Conservation (phyloP, 2,797 vertebrate genomes). For the Mus minutoides region DNA sequence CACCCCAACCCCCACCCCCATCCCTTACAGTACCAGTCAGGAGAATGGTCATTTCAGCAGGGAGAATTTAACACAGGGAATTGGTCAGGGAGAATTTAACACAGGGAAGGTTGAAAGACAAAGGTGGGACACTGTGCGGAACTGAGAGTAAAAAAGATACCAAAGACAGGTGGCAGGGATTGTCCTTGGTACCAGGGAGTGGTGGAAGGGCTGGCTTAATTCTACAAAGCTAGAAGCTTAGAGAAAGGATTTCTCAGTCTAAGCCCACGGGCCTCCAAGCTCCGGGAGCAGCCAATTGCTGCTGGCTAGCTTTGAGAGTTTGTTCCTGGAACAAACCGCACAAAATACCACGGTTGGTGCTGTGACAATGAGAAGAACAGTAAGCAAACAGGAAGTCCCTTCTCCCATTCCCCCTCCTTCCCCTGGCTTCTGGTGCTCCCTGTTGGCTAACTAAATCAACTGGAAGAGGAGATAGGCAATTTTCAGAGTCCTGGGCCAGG, state of each 20-base stretch:
- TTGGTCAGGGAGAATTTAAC: background rate
- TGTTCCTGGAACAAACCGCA: background rate
- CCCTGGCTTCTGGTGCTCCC: background rate
- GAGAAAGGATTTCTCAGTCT: background rate
- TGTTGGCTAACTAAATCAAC: background rate
- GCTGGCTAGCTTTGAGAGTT: background rate
- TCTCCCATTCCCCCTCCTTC: too few species aligned
- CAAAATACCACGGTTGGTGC: background rate
- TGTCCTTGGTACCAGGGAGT: background rate
- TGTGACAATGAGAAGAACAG: background rate
- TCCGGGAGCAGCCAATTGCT: background rate
- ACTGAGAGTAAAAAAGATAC: too few species aligned
- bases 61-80: background rate
- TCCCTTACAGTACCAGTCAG: background rate
- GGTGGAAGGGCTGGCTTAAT: background rate
- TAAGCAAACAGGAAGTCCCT: background rate
- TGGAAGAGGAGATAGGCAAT: background rate
- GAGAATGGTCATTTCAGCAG: background rate
- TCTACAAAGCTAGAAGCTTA: background rate
- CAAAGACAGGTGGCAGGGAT: background rate
- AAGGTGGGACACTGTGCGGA: rapidly evolving
- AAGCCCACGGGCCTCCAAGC: background rate
- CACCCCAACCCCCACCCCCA: background rate
- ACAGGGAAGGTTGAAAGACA: background rate
- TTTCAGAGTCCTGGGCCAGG: background rate